Evolutionary conservation across 1,140 invertebrate genomes (phyloP).

Genomic region (Bombus ignitus): DNA sequence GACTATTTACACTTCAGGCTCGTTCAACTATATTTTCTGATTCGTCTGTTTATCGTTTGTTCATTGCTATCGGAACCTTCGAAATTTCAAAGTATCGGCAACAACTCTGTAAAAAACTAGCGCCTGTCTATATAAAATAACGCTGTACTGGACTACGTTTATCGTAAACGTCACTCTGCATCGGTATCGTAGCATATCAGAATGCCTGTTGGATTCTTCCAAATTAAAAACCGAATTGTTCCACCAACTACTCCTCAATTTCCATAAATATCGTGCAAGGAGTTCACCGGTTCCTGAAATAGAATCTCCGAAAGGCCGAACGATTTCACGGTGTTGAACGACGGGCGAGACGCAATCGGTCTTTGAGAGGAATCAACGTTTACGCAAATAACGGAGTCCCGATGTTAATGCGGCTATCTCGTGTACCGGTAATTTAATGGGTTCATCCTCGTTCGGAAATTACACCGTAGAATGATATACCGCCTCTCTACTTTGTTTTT

Average conservation of each 20-base stretch:
- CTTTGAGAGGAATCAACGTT: neutral
- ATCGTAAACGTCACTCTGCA: no score
- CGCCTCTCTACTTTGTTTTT: conserved; percentile 10
- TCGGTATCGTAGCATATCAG: no score
- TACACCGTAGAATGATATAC: conserved; percentile 28
- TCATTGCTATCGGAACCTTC: no score
- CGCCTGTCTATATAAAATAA: no score
- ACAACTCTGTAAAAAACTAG: no score
- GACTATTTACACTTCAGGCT: no score
- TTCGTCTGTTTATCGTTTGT: no score
- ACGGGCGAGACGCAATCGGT: neutral
- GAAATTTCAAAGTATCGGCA: no score
- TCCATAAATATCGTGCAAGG: neutral
- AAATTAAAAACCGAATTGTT: neutral
- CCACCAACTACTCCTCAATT: neutral
- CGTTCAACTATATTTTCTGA: no score
- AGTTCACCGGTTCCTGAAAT: no score
- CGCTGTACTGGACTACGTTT: no score
- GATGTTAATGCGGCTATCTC: conserved; percentile 24
- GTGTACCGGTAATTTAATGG: conserved; percentile 21
- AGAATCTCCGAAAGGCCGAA: neutral
- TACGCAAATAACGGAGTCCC: conserved; percentile 7
- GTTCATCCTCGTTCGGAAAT: conserved; percentile 13
- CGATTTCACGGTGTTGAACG: neutral
- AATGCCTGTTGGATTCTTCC: neutral